Base-by-base conservation (phyloP, 2,113 vertebrate species). In the Kobus ellipsiprymnus region DNA sequence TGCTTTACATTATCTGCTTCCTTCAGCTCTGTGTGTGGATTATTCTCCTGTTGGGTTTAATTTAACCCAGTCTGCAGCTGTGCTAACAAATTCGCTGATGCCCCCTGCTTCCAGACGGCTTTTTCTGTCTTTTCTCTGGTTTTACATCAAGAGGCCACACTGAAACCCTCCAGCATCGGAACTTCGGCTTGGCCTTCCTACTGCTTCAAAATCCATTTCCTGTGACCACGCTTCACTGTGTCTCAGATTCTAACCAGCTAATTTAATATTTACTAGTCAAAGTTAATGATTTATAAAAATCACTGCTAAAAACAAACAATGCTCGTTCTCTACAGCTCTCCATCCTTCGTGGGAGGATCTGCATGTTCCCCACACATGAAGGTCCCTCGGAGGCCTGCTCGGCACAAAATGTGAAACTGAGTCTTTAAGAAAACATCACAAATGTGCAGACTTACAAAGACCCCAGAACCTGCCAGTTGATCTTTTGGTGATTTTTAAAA, bases 1-100 rank as follows among this genome's bases (percentile, higher is more conserved):
- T 23, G 82, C 21, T 93, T 93, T 91, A 88, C 77, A 40, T 81
- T 57, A 81, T 93, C 82, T 74, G 40, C 77, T 86, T 84, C 30
- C 88, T 86, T 59, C 67, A 19, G 9, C 46, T 78, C 74, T 74
- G 21, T 60, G 13, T 78, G 60, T 85, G 90, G 60, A 93, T 81
- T 82, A 83, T 90, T 96, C 95, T 88, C 67, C 83, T 82, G 48
- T 46, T 86, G 80, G 87, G 71, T 86, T 97, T 92, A 77, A 90
- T 94, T 71, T 91, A 92, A 90, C 55, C 71, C 50, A 6, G 88
- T 95, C 62, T 90, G 36, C 87, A 96, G 90, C 87, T 95, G 87
- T 96, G 84, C 90, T 98, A 91, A 92, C 84, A 78, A 91, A 93
- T 36, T 91, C 27, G n/a, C 12, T 59, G 78, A 57, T 36, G 80